Base-by-base conservation (phyloP, 2,797 vertebrate genomes). In the Gymnopithys bicolor region DNA sequence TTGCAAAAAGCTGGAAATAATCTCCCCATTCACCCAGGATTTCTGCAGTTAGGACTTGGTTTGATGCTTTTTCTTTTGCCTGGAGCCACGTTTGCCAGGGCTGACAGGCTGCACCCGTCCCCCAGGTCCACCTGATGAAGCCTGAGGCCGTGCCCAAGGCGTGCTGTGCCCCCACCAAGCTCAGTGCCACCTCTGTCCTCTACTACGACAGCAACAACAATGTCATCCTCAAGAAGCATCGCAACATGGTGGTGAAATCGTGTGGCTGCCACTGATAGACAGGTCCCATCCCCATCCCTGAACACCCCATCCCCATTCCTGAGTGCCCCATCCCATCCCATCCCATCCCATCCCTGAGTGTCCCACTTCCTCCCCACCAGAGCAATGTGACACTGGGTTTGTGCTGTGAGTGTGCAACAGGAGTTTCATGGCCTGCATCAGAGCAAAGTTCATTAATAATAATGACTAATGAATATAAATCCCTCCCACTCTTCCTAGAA, bases 191-290 rank as follows among this genome's bases (percentile, higher is more conserved):
- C 87, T 99, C 99, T 0, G 98, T 99, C 69, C 99, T 99, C 80
- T 99, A 99, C 97, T 99, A 99, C 0, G 99, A 99, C 91, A 99
- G 98, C 98, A 99, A 99, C 98, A 99, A 99, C 98, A 99, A 99
- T 9, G 99, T 99, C 74, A 99, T 99, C 97, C 98, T 99, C 48
- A 99, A 99, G 89, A 99, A 99, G 82, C 99, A 99, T 52, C 98
- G 99, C 11, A 99, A 99, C 97, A 99, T 99, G 99, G 99, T 99
- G 97, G 99, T 99, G 35, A 99, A 99, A 96, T 98, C 98, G 7
- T 99, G 99, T 1, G 99, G 99, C 39, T 99, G 99, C 93, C 98
- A 99, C 96, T 99, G 98, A 96, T 0, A 2, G 14, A 32, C 1
- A 2, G 11, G 3, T 28, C 62, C 69, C 39, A 9, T 2, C 3